Evolutionary conservation across 2,113 vertebrate species (phyloP).

Genomic region (Microcebus murinus): DNA sequence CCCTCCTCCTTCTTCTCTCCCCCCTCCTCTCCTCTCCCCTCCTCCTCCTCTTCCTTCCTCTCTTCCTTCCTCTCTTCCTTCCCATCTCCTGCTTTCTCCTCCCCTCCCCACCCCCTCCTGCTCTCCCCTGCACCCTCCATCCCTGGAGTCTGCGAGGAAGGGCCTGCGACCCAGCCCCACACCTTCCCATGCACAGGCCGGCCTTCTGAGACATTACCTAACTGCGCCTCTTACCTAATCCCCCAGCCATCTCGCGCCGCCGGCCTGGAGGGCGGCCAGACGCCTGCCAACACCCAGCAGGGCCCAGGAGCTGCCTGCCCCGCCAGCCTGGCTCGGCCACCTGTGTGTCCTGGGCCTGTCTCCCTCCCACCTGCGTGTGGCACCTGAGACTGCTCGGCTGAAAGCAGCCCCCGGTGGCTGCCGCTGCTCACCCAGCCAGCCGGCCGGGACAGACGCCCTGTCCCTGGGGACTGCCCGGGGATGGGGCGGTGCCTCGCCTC

Average conservation of each 20-base stretch:
- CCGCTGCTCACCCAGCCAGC: neutral
- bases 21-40: neutral
- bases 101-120: neutral
- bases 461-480: neutral
- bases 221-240: slow-evolving; percentile 65
- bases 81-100: no score
- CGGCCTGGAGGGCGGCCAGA: neutral
- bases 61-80: neutral
- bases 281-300: neutral
- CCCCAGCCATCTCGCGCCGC: slow-evolving; percentile 18
- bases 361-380: neutral
- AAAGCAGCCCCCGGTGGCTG: neutral
- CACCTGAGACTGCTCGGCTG: neutral
- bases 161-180: neutral
- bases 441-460: neutral
- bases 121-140: neutral
- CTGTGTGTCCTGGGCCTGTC: neutral
- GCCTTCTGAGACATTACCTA: slow-evolving; percentile 73
- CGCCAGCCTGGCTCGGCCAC: neutral
- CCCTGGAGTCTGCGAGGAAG: slow-evolving; percentile 42
- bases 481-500: neutral
- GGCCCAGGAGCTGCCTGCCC: neutral
- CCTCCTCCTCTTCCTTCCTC: neutral
- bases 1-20: neutral
- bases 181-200: neutral